phyloP scores from a whole-genome alignment of 2,113 vertebrate species.

The Nothocercus julius region DNA sequence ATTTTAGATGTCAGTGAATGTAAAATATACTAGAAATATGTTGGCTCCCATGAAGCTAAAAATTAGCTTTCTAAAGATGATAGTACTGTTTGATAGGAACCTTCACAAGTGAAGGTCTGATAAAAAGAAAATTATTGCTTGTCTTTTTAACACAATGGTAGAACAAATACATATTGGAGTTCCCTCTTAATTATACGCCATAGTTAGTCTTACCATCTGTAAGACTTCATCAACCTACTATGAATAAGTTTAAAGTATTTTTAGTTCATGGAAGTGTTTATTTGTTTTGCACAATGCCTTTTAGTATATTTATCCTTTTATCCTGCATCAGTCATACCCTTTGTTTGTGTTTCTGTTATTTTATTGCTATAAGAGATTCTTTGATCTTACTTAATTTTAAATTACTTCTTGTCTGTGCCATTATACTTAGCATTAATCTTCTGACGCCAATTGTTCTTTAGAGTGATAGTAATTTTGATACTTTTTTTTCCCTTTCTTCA shows the following conservation, averaged over 20 bases:
- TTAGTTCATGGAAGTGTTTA: background rate
- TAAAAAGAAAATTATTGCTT: background rate
- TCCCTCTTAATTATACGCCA: background rate
- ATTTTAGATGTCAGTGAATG: conserved; percentile 14
- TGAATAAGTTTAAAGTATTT: background rate
- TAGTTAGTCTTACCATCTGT: background rate
- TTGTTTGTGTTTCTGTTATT: background rate
- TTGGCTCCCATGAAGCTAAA: background rate
- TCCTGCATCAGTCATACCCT: background rate
- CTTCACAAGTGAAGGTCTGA: background rate
- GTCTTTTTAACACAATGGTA: background rate
- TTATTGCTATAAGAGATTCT: background rate
- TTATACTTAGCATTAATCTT: background rate
- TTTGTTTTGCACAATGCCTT: background rate
- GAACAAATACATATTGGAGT: background rate
- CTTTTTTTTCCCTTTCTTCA: conserved; percentile 10
- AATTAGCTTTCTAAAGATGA: conserved; percentile 5
- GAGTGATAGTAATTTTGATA: background rate
- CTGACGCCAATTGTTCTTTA: background rate
- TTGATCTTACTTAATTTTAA: background rate
- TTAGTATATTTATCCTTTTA: background rate
- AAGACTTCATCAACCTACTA: background rate
- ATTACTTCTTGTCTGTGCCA: background rate
- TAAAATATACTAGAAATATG: background rate
- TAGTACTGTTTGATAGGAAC: background rate